Conservation (phyloP, 1,140 invertebrate species). For the Tetramorium parvispinum region DNA sequence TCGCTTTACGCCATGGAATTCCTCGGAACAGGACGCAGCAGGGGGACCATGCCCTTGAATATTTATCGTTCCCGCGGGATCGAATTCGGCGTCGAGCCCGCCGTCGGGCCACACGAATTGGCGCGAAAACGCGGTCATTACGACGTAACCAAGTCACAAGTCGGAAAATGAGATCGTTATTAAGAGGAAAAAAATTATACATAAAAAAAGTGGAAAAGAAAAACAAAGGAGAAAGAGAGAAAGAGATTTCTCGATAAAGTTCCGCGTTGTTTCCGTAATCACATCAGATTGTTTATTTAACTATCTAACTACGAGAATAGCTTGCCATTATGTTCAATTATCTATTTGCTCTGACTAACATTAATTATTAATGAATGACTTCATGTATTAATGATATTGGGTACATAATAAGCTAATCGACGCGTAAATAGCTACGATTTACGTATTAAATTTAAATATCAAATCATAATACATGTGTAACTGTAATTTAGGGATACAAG, state of each 20-base stretch:
- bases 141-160: slow-evolving; percentile 47
- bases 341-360: slow-evolving; percentile 3
- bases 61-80: slow-evolving; percentile 72
- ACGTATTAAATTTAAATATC: not conserved
- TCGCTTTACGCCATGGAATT: slow-evolving; percentile 58
- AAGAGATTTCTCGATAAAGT: not conserved
- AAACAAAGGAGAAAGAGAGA: slow-evolving; percentile 11
- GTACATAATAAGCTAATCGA: slow-evolving; percentile 2
- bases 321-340: slow-evolving; percentile 4
- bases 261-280: not conserved
- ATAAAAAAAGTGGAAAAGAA: not conserved
- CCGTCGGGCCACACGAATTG: slow-evolving; percentile 61
- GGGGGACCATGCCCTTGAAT: slow-evolving; percentile 67
- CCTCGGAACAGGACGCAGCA: slow-evolving; percentile 55
- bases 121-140: slow-evolving; percentile 65
- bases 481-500: not conserved
- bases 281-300: slow-evolving; percentile 7
- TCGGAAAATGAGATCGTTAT: slow-evolving; percentile 61
- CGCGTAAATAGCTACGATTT: slow-evolving; percentile 15
- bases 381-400: not conserved
- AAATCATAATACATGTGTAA: not conserved
- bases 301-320: not conserved
- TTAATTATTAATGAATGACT: slow-evolving; percentile 17
- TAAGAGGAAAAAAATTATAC: slow-evolving; percentile 24
- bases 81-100: slow-evolving; percentile 68